Conservation (phyloP, 1,140 invertebrate species). For the Cydia strobilella region DNA sequence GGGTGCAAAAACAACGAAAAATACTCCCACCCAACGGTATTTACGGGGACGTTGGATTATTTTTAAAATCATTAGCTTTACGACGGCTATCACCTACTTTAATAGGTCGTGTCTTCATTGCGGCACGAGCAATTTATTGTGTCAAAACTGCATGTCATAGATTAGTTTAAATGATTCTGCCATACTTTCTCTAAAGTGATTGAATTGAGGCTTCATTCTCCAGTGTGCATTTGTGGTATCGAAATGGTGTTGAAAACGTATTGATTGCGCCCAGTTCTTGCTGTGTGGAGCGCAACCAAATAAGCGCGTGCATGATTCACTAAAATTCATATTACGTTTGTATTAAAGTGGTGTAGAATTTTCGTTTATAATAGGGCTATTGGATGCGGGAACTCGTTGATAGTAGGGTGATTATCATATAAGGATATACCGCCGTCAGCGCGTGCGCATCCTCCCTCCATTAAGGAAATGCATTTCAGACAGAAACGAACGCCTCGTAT, state of each 20-base stretch:
- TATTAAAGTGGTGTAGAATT: background rate
- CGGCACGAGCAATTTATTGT: conserved; percentile 12
- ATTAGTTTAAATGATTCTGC: conserved; percentile 35
- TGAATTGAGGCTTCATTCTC: conserved; percentile 36
- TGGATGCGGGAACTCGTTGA: conserved; percentile 32
- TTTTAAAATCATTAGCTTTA: conserved; percentile 23
- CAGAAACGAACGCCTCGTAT: conserved; percentile 39
- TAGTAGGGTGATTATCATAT: conserved; percentile 48
- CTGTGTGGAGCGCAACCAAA: background rate
- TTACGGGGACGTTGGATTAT: background rate
- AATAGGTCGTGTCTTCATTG: conserved; percentile 20
- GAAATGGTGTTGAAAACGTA: background rate
- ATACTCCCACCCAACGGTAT: background rate
- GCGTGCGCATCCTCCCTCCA: conserved; percentile 52
- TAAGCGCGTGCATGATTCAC: background rate
- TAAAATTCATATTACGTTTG: background rate
- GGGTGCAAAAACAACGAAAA: conserved; percentile 22
- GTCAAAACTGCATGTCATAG: conserved; percentile 35
- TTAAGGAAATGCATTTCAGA: conserved; percentile 50
- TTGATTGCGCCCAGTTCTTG: background rate
- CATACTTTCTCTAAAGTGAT: conserved; percentile 39
- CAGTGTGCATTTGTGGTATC: background rate
- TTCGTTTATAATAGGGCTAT: background rate
- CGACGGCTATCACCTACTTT: conserved; percentile 19
- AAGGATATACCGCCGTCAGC: conserved; percentile 45